Evolutionary conservation across 1,140 invertebrate species (phyloP), one percentile per base, ranked within the genome.

Genomic region (Macrobrachium nipponense): DNA sequence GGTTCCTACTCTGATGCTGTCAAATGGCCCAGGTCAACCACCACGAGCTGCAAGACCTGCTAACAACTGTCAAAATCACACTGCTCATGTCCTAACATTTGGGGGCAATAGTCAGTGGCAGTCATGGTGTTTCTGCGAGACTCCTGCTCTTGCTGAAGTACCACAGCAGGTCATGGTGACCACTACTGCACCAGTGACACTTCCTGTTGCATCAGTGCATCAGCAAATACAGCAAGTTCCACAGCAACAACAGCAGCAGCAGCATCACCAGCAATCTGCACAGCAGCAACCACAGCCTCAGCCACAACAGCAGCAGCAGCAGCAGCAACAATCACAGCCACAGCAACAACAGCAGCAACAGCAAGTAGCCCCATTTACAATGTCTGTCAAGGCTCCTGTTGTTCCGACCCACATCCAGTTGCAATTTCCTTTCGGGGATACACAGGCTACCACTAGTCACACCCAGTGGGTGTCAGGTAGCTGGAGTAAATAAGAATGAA

Each of bases 101-200:
- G 76, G 83, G n/a, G 84, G 84, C 15, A 85, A 82, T 51, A 88
- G 75, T 36, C 88, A 89, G 72, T 89, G 88, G 88, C 88, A 89
- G 77, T 79, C 88, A 10, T 89, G 88, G 88, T 89, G 88, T 68
- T 82, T 89, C 61, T 89, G 88, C 80, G 86, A 89, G 36, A 82
- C 85, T 61, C 88, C 86, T 64, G 82, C 76, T 62, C 58, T 87
- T 14, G 81, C 81, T 20, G 58, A 78, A 20, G 18, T 66, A 12
- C 72, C 59, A 23, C 82, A 83, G 15, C 83, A 86, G 68, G 83
- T 86, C n/a, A 86, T 86, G 77, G 83, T 86, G 10, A 64, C 83
- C 36, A 86, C 75, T 58, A 27, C 78, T 43, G 66, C 83, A 44
- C 58, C 83, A 60, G 76, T 79, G 11, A 84, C 73, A 15, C 68